Evolutionary conservation across 2,888 invertebrate genomes (phyloP), one percentile per base, ranked within the genome.

Genomic region (Eurois occulta): DNA sequence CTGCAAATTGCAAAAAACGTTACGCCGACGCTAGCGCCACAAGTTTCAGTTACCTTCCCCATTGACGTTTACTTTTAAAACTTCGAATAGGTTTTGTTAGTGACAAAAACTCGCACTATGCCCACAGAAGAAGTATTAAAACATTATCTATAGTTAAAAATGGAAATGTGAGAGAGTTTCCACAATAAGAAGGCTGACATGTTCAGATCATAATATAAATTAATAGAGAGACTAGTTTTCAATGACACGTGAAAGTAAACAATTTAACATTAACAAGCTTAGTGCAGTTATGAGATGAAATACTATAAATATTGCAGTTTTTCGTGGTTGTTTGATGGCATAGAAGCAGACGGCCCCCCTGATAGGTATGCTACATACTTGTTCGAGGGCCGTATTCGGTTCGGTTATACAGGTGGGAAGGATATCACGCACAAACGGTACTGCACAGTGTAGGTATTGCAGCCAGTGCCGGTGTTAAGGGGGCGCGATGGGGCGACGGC

Each of bases 141-240:
- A n/a, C 64, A 64, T 11, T n/a, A 16, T 16, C 1, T 24, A 48
- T 18, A 60, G 21, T 55, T 35, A 64, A 52, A 72, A 60, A 48
- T 16, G 70, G 13, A 16, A 48, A 1, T 32, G 21, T 13, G 32
- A 72, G 28, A 75, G 13, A 18, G 58, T 68, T 64, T 67, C 11
- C 24, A 68, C 28, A 68, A 21, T 60, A 62, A 32, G 55, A 73
- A 24, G 58, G 67, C 35, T 62, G 77, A 83, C 58, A 81, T 41
- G 71, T 78, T 88, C 78, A 88, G 86, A 87, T 84, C 84, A 82
- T 72, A 77, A 69, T 75, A 81, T 80, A 86, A 88, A 60, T 67
- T 80, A 78, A 81, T 82, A 87, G 82, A 87, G 83, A 88, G 87
- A 88, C 87, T 88, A 88, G 87, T 77, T 46, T 72, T 85, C 58